phyloP scores from a whole-genome alignment of 2,113 vertebrate species.

The Papio anubis region DNA sequence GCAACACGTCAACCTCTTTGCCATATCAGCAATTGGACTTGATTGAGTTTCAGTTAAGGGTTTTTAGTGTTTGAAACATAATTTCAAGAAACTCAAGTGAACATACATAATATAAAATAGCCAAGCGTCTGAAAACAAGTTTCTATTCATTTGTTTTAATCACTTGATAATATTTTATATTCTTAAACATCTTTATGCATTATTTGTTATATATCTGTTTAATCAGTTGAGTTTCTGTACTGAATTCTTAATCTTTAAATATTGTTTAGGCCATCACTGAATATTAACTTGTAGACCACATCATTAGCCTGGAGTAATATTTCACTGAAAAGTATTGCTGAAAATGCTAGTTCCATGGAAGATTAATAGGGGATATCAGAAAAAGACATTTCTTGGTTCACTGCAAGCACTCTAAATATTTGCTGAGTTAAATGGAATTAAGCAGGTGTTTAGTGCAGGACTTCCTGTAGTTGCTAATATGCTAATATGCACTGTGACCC shows the following conservation, averaged over 20 bases:
- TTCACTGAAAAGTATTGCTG: slow-evolving; percentile 12
- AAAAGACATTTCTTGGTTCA: slow-evolving; percentile 10
- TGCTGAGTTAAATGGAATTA: neutral
- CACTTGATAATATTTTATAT: neutral
- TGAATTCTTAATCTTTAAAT: neutral
- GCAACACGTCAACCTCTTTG: neutral
- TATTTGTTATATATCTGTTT: neutral
- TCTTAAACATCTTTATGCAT: neutral
- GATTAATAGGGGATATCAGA: neutral
- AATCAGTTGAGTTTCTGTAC: neutral
- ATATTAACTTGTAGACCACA: neutral
- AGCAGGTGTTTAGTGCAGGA: neutral
- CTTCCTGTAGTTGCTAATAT: neutral
- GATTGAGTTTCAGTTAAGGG: neutral
- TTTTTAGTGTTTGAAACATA: neutral
- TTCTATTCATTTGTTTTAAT: neutral
- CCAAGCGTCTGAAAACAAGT: neutral
- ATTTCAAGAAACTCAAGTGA: slow-evolving; percentile 16
- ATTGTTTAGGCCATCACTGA: neutral
- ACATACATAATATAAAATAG: neutral
- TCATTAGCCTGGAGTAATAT: slow-evolving; percentile 31
- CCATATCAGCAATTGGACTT: neutral
- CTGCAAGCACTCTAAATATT: neutral
- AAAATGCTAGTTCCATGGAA: slow-evolving; percentile 7
- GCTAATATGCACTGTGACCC: neutral